Conservation (phyloP, 2,888 invertebrate species). For the Nudaria mundana region DNA sequence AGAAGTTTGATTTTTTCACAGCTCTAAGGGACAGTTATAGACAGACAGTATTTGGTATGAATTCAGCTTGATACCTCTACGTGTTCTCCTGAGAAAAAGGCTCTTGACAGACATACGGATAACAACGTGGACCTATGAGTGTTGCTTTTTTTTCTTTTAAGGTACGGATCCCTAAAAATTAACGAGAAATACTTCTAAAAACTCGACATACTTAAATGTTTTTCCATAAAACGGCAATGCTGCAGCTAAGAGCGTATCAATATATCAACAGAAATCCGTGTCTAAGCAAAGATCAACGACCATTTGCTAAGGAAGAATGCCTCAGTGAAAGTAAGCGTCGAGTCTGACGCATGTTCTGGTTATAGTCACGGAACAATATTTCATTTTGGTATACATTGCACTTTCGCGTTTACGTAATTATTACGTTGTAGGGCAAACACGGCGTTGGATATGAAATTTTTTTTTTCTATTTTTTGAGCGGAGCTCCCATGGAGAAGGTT, state of each 20-base stretch:
- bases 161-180: too few species aligned
- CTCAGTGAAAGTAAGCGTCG: slow-evolving; percentile 24
- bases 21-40: too few species aligned
- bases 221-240: not conserved
- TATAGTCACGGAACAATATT: slow-evolving; percentile 13
- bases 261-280: not conserved
- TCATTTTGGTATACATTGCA: slow-evolving; percentile 20
- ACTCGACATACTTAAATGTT: not conserved
- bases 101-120: too few species aligned
- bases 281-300: slow-evolving; percentile 1
- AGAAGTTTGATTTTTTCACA: too few species aligned
- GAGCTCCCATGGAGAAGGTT: too few species aligned
- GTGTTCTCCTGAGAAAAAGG: too few species aligned
- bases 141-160: too few species aligned
- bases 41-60: too few species aligned
- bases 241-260: not conserved
- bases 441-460: slow-evolving; percentile 1
- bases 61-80: too few species aligned
- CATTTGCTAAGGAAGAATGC: slow-evolving; percentile 1
- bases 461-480: too few species aligned
- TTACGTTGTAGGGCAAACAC: slow-evolving; percentile 1
- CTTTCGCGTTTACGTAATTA: slow-evolving; percentile 27
- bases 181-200: too few species aligned
- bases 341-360: slow-evolving; percentile 7
- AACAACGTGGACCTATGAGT: too few species aligned